Conservation (phyloP, 2,888 invertebrate species). For the Spatulosminthurus flaviceps region DNA sequence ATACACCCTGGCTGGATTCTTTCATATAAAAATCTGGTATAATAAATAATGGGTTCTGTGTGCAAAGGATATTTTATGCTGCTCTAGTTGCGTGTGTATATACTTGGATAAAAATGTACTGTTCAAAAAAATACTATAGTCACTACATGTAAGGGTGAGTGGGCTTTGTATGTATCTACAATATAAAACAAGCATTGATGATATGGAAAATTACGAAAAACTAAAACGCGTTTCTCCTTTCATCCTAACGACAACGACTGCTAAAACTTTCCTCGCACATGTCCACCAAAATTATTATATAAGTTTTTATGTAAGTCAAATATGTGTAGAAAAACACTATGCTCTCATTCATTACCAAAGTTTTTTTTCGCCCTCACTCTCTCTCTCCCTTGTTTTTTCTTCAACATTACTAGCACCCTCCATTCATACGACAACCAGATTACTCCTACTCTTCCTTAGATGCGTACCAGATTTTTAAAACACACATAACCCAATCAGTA, state of each 20-base stretch:
- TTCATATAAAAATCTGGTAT: no score
- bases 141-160: no score
- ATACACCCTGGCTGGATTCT: no score
- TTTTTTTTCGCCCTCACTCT: conserved; percentile 43
- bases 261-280: neutral
- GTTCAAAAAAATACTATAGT: no score
- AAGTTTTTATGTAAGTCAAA: neutral
- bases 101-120: no score
- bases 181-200: no score
- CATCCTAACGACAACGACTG: neutral
- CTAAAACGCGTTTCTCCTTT: conserved; percentile 15
- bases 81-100: no score
- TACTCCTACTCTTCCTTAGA: neutral
- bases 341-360: conserved; percentile 51
- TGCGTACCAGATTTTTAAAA: conserved; percentile 13
- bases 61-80: no score
- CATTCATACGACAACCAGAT: conserved; percentile 17
- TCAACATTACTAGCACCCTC: conserved; percentile 36
- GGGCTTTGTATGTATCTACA: no score
- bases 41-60: no score
- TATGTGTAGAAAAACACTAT: neutral
- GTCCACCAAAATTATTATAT: conserved; percentile 2
- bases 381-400: conserved; percentile 54
- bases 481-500: conserved; percentile 14
- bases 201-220: neutral